These are phyloP conservation scores for Otocyon megalotis DNA, from an alignment of 2,113 vertebrate genomes.

Conservation along the genomic window DNA sequence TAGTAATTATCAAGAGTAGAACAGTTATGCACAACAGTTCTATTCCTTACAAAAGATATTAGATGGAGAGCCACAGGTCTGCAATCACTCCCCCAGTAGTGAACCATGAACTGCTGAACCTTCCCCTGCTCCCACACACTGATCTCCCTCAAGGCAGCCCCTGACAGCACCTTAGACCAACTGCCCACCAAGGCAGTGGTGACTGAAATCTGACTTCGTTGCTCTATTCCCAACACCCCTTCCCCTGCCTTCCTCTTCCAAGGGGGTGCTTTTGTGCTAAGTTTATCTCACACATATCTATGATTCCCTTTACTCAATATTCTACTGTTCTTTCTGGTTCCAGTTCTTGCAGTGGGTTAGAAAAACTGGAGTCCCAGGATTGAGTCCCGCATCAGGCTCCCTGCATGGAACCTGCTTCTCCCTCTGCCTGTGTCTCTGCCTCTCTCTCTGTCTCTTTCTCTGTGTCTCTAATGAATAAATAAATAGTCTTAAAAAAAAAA, in stretches of 20 bases:
- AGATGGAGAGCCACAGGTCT: background rate
- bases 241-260: background rate
- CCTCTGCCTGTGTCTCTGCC: no score
- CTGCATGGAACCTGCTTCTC: no score
- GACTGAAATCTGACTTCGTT: background rate
- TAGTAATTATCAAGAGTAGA: background rate
- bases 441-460: no score
- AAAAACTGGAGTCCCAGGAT: background rate
- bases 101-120: background rate
- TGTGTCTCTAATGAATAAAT: no score
- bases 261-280: background rate
- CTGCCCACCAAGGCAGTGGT: background rate
- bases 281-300: background rate
- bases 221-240: background rate
- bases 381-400: no score
- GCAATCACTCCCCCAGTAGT: background rate
- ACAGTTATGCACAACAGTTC: background rate
- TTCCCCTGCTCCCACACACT: fast-evolving
- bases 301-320: background rate
- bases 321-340: background rate
- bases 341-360: background rate
- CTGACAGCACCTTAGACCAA: no score
- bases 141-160: background rate
- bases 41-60: background rate
- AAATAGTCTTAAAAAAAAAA: no score